phyloP scores from a whole-genome alignment of 2,113 vertebrate genomes.

The Rhineura floridana region DNA sequence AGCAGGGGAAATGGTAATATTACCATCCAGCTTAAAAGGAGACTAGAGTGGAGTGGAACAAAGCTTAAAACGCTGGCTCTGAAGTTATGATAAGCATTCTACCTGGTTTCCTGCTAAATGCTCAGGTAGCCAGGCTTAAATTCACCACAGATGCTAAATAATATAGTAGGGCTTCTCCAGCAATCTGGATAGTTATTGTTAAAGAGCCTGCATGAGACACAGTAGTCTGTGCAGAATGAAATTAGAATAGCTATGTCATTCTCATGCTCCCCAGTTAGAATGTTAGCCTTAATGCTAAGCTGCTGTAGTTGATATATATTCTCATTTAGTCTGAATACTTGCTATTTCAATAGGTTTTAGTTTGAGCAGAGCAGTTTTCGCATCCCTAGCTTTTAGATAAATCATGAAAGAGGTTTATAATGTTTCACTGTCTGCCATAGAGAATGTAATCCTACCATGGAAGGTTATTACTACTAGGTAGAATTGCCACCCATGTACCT shows the following conservation, averaged over 20 bases:
- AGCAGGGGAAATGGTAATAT: background rate
- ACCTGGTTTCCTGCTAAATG: background rate
- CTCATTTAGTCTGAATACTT: constrained; percentile 21
- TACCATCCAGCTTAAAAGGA: background rate
- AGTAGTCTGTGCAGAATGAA: background rate
- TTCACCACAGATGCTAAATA: constrained; percentile 17
- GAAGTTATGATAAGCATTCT: constrained; percentile 2
- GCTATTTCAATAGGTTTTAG: constrained; percentile 24
- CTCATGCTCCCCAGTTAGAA: background rate
- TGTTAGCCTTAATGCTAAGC: background rate
- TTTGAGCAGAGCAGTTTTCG: background rate
- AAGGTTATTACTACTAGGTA: background rate
- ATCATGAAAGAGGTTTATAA: background rate
- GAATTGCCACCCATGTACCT: no score
- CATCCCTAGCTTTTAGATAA: background rate
- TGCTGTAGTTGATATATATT: constrained; percentile 21
- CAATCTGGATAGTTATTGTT: background rate
- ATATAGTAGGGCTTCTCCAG: background rate
- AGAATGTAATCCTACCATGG: background rate
- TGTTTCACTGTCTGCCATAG: background rate
- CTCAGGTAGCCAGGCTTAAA: constrained; percentile 6
- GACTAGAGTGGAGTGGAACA: background rate
- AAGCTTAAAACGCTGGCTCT: background rate
- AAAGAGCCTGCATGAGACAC: background rate
- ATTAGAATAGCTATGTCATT: constrained; percentile 16